These are phyloP conservation scores for Philaethria dido DNA, from an alignment of 2,888 invertebrate species.

Conservation along the genomic window DNA sequence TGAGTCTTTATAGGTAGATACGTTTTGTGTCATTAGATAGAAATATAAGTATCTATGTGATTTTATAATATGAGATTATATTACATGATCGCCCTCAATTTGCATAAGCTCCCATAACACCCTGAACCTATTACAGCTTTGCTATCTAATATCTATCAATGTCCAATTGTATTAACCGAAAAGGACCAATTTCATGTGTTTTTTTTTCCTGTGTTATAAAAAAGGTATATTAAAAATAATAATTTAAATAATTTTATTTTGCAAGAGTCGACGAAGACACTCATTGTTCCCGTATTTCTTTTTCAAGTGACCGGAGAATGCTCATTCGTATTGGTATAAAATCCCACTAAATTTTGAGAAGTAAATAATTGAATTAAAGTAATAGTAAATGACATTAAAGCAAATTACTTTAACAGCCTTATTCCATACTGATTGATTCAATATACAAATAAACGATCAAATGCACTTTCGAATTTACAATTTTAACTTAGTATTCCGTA, in stretches of 20 bases:
- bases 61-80: not conserved
- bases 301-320: no score
- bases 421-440: not conserved
- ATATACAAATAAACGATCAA: constrained; percentile 1
- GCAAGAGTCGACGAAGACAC: no score
- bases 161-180: not conserved
- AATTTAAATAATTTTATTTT: no score
- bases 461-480: constrained; percentile 2
- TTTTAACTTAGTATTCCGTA: not conserved
- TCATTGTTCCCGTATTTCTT: no score
- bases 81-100: not conserved
- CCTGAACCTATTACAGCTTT: not conserved
- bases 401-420: not conserved
- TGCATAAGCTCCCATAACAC: not conserved
- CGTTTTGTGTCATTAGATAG: not conserved
- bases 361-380: not conserved
- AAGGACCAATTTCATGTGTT: not conserved
- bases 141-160: not conserved
- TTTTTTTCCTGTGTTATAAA: no score
- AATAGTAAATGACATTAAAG: not conserved
- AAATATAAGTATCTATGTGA: not conserved
- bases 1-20: not conserved
- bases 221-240: no score
- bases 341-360: no score
- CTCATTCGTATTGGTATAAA: no score